Conservation (phyloP, 1,140 invertebrate species). For the Neoseiulus cucumeris region DNA sequence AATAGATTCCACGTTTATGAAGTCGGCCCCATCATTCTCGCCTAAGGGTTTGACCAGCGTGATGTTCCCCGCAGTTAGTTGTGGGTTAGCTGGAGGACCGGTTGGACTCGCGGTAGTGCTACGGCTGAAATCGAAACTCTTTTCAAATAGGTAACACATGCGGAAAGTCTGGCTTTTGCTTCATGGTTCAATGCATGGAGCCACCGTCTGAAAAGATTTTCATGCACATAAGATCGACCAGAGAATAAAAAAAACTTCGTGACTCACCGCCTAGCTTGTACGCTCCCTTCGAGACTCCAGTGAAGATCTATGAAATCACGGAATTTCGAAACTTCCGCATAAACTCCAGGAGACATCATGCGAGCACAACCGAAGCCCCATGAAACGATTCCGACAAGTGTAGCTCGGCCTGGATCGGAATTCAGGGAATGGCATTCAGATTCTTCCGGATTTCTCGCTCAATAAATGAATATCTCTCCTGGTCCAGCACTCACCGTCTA, state of each 20-base stretch:
- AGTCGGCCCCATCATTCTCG: not conserved
- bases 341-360: conserved; percentile 43
- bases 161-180: not conserved
- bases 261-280: not conserved
- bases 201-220: not conserved
- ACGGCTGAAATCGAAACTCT: not conserved
- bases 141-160: not conserved
- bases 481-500: not conserved
- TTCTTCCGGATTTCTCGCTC: too few relatives aligned
- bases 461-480: too few relatives aligned
- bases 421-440: too few relatives aligned
- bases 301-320: conserved; percentile 30
- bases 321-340: conserved; percentile 39
- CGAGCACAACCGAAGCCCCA: conserved; percentile 47
- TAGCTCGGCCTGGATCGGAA: not conserved
- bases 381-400: conserved; percentile 42
- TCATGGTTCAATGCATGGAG: not conserved
- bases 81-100: not conserved
- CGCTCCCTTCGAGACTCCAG: not conserved
- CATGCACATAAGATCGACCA: not conserved
- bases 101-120: not conserved
- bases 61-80: not conserved
- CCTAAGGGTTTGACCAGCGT: not conserved
- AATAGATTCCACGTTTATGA: not conserved
- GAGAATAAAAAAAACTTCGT: not conserved